Evolutionary conservation across 2,113 vertebrate species (phyloP).

Genomic region (Trochalopteron elliotii): DNA sequence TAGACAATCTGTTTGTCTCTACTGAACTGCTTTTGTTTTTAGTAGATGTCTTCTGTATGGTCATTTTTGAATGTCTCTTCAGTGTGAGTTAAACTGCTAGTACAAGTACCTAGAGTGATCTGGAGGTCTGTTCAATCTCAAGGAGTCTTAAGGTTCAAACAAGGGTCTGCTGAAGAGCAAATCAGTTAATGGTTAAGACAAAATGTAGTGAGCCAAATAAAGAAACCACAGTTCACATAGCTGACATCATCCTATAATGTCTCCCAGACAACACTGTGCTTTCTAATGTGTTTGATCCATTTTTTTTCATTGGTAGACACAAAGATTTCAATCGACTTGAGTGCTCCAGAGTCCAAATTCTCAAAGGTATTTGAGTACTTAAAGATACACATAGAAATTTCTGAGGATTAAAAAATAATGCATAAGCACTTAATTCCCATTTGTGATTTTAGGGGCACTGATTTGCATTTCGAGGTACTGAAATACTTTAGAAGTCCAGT

Average conservation of each 20-base stretch:
- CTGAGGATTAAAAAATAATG: neutral
- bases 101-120: slow-evolving; percentile 68
- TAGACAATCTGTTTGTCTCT: slow-evolving; percentile 62
- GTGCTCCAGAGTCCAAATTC: slow-evolving; percentile 13
- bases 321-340: slow-evolving; percentile 67
- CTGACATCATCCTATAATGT: slow-evolving; percentile 77
- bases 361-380: slow-evolving; percentile 13
- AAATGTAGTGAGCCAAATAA: slow-evolving; percentile 73
- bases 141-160: slow-evolving; percentile 69
- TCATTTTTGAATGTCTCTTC: slow-evolving; percentile 73
- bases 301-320: slow-evolving; percentile 25
- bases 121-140: slow-evolving; percentile 75
- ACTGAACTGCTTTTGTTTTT: slow-evolving; percentile 68
- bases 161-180: slow-evolving; percentile 64
- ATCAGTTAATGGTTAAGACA: slow-evolving; percentile 71
- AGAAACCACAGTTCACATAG: slow-evolving; percentile 72
- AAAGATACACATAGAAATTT: neutral
- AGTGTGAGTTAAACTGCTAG: slow-evolving; percentile 64
- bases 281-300: slow-evolving; percentile 51
- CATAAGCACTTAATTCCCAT: neutral
- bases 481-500: neutral
- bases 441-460: neutral
- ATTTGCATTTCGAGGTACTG: neutral
- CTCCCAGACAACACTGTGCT: slow-evolving; percentile 69
- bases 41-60: slow-evolving; percentile 45